Evolutionary conservation across 2,113 vertebrate genomes (phyloP).

Genomic region (Callospermophilus lateralis): DNA sequence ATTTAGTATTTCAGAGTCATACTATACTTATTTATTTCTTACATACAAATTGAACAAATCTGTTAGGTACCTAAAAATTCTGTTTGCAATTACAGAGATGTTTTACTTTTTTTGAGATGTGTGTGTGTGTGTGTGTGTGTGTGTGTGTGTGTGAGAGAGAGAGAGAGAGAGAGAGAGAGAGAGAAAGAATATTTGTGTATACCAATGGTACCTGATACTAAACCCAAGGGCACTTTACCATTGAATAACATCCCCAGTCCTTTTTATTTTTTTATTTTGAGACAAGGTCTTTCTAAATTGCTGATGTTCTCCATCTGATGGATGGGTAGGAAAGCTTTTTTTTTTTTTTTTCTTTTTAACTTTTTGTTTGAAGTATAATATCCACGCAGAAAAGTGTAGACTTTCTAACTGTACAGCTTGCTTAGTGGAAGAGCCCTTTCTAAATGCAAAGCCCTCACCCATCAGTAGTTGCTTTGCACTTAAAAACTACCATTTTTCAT

Average conservation of each 20-base stretch:
- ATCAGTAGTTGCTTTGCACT: not conserved
- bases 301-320: not conserved
- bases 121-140: too few relatives aligned
- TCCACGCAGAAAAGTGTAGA: not conserved
- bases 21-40: constrained; percentile 31
- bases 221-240: too few relatives aligned
- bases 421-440: not conserved
- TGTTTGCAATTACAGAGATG: not conserved
- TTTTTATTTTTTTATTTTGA: too few relatives aligned
- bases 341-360: not conserved
- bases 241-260: too few relatives aligned
- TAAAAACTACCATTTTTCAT: not conserved
- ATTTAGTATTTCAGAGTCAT: not conserved
- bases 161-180: too few relatives aligned
- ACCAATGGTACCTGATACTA: too few relatives aligned
- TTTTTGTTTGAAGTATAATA: not conserved
- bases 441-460: not conserved
- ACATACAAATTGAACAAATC: not conserved
- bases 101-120: not conserved
- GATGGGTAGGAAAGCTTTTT: not conserved
- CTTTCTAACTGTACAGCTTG: not conserved
- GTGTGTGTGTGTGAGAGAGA: too few relatives aligned
- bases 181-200: too few relatives aligned
- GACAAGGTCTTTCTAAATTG: too few relatives aligned
- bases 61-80: not conserved